A percentile compares a stretch with the other conserved stretches of the same genome.
phyloP scores from a whole-genome alignment of 2,888 invertebrate species.

The Dromius quadrimaculatus region DNA sequence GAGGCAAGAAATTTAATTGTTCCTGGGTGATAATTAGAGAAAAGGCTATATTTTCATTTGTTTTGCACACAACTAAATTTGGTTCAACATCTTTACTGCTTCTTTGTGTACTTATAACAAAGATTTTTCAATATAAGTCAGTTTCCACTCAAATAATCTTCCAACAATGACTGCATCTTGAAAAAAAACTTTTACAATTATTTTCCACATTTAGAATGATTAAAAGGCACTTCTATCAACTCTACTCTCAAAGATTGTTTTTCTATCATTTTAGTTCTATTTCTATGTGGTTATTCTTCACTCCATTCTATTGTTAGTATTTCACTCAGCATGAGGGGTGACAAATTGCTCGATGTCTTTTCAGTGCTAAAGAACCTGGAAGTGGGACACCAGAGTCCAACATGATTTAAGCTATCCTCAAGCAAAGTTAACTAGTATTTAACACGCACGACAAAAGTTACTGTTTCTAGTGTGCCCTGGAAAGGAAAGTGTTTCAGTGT shows the following conservation, averaged over 20 bases:
- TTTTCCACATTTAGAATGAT: too few relatives aligned
- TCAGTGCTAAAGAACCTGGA: background rate
- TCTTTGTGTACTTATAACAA: too few relatives aligned
- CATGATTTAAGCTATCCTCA: background rate
- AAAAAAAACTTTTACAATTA: too few relatives aligned
- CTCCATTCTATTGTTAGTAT: background rate
- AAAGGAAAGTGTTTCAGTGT: background rate
- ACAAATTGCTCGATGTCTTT: constrained; percentile 1
- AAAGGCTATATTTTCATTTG: background rate
- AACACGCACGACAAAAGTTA: constrained; percentile 1
- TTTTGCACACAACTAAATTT: too few relatives aligned
- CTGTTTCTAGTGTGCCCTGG: background rate
- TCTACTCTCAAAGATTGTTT: too few relatives aligned
- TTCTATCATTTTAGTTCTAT: too few relatives aligned
- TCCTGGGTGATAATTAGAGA: background rate
- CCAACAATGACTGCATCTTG: too few relatives aligned
- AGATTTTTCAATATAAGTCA: too few relatives aligned
- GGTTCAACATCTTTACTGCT: too few relatives aligned
- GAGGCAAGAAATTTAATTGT: background rate
- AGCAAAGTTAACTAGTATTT: background rate
- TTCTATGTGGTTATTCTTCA: background rate
- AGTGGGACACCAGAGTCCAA: background rate
- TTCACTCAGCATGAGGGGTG: background rate
- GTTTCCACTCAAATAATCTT: too few relatives aligned
- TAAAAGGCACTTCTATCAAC: too few relatives aligned